These are phyloP conservation scores for Luscinia luscinia DNA, from an alignment of 2,797 vertebrate genomes.

Conservation along the genomic window DNA sequence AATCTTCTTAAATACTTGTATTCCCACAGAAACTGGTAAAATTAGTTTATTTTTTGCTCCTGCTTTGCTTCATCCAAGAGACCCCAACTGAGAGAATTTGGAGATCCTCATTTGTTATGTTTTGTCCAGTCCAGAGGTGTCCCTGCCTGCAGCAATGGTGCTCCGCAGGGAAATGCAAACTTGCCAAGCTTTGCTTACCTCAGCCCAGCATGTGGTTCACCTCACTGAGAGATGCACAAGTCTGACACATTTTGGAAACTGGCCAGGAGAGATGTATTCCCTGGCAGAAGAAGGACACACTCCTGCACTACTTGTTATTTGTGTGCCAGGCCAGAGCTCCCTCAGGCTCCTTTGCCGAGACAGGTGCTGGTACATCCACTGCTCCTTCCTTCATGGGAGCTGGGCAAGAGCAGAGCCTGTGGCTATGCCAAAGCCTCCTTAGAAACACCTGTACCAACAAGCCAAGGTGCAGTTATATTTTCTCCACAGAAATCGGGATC, in stretches of 20 bases:
- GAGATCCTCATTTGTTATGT: not conserved
- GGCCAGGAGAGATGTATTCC: not conserved
- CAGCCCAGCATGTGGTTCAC: not conserved
- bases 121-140: not conserved
- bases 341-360: not conserved
- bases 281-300: not conserved
- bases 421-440: not conserved
- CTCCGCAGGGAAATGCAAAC: not conserved
- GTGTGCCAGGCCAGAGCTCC: not conserved
- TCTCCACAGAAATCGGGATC: not conserved
- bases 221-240: not conserved
- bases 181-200: not conserved
- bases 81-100: not conserved
- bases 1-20: not conserved
- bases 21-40: not conserved
- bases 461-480: not conserved
- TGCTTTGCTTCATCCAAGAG: slow-evolving; percentile 2
- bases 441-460: not conserved
- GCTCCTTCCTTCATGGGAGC: not conserved
- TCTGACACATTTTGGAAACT: not conserved
- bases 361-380: fast-evolving
- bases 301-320: not conserved
- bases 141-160: not conserved
- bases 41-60: not conserved
- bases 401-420: not conserved